phyloP scores from a whole-genome alignment of 2,113 vertebrate genomes.

The Narcine bancroftii region DNA sequence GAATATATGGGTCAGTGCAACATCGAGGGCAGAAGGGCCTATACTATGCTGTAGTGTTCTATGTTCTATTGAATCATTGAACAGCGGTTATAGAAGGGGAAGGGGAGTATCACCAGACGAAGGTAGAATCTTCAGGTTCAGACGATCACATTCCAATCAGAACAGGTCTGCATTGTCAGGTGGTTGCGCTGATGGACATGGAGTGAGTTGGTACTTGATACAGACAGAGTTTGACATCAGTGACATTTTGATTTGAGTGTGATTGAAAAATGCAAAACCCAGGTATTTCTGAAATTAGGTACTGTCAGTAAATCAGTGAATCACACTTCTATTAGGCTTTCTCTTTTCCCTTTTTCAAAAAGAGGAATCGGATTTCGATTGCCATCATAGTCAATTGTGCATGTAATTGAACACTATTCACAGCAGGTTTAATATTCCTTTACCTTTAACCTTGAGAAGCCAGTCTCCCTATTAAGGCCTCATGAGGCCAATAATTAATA shows the following conservation, averaged over 20 bases:
- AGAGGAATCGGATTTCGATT: conserved; percentile 1
- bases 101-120: background rate
- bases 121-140: background rate
- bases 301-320: background rate
- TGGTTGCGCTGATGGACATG: background rate
- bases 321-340: background rate
- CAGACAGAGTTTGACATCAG: background rate
- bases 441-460: conserved; percentile 19
- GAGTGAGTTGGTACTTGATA: background rate
- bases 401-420: conserved; percentile 26
- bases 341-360: background rate
- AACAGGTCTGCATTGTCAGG: background rate
- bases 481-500: background rate
- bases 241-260: background rate
- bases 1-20: too few relatives aligned
- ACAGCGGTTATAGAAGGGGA: background rate
- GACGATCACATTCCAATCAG: background rate
- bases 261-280: background rate
- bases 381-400: conserved; percentile 12
- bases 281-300: background rate
- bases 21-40: too few relatives aligned
- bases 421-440: conserved; percentile 1
- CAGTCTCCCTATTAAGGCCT: background rate
- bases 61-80: background rate
- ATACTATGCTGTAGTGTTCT: too few relatives aligned